Percentiles rank a stretch among this genome's conserved stretches.
phyloP scores from a whole-genome alignment of 2,797 vertebrate genomes.

The Helostoma temminkii region DNA sequence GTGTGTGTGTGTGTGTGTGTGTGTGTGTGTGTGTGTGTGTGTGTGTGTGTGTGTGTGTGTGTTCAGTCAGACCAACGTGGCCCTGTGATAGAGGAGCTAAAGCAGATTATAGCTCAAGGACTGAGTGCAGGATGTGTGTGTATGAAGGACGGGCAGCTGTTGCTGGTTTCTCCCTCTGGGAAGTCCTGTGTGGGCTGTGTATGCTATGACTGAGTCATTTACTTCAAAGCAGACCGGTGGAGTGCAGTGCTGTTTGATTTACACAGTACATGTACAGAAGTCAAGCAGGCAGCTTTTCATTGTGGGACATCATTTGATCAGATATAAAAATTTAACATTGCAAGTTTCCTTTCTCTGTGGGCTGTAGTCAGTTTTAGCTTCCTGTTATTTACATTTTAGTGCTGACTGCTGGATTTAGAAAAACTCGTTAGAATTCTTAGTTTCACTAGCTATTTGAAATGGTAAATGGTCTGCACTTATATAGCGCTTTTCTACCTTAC shows the following conservation, averaged over 20 bases:
- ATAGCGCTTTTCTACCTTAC: no score
- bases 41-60: background rate
- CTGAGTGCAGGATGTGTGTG: slow-evolving; percentile 7
- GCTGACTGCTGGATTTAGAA: background rate
- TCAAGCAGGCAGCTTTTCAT: background rate
- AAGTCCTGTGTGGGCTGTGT: slow-evolving; percentile 6
- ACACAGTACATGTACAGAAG: background rate
- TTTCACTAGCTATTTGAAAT: slow-evolving; percentile 2
- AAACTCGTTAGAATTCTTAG: slow-evolving; percentile 13
- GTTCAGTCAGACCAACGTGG: background rate
- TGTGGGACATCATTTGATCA: slow-evolving; percentile 23
- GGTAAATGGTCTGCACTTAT: no score
- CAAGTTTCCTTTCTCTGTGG: slow-evolving; percentile 37
- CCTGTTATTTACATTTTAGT: slow-evolving; percentile 15
- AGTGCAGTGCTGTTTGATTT: background rate
- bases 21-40: no score
- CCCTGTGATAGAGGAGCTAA: slow-evolving; percentile 16
- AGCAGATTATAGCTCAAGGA: slow-evolving; percentile 49
- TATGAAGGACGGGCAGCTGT: slow-evolving; percentile 7
- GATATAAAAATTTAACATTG: slow-evolving; percentile 19
- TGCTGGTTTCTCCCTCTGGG: slow-evolving; percentile 8
- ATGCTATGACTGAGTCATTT: slow-evolving; percentile 1
- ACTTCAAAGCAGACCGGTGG: slow-evolving; percentile 3
- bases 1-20: no score
- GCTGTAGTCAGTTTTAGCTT: slow-evolving; percentile 34